Evolutionary conservation across 2,888 invertebrate species (phyloP).

Genomic region (Cactoblastis cactorum): DNA sequence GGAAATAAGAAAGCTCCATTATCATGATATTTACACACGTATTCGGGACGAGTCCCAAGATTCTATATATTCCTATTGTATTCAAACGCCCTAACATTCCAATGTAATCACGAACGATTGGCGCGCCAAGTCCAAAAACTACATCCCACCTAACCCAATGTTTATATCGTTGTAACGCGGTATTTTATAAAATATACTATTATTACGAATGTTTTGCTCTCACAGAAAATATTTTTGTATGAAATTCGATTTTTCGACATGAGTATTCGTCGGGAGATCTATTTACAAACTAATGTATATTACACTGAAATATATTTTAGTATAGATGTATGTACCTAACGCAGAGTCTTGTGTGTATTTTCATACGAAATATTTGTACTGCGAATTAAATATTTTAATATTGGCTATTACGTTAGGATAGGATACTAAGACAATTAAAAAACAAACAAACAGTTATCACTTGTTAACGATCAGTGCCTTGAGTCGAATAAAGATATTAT

Average conservation of each 20-base stretch:
- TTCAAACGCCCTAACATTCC: conserved; percentile 59
- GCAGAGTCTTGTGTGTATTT: conserved; percentile 75
- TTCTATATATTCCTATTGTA: conserved; percentile 39
- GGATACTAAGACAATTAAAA: conserved; percentile 59
- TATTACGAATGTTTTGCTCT: conserved; percentile 49
- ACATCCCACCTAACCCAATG: conserved; percentile 68
- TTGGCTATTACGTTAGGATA: conserved; percentile 74
- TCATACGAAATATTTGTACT: conserved; percentile 73
- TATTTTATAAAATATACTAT: conserved; percentile 37
- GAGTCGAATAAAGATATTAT: conserved; percentile 59
- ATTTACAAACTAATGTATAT: conserved; percentile 73
- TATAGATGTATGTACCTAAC: conserved; percentile 63
- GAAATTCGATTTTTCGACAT: conserved; percentile 58
- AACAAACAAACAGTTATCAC: conserved; percentile 64
- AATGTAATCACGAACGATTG: conserved; percentile 53
- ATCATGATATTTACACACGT: conserved; percentile 19
- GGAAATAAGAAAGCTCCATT: conserved; percentile 24
- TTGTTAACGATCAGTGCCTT: conserved; percentile 74
- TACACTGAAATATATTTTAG: conserved; percentile 69
- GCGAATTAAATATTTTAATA: conserved; percentile 70
- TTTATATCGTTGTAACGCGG: conserved; percentile 46
- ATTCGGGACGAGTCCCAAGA: conserved; percentile 39
- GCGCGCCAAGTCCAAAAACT: conserved; percentile 61
- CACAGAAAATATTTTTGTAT: conserved; percentile 70
- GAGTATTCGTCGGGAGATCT: conserved; percentile 51